phyloP scores from a whole-genome alignment of 2,888 invertebrate species.

The Hesperia comma region DNA sequence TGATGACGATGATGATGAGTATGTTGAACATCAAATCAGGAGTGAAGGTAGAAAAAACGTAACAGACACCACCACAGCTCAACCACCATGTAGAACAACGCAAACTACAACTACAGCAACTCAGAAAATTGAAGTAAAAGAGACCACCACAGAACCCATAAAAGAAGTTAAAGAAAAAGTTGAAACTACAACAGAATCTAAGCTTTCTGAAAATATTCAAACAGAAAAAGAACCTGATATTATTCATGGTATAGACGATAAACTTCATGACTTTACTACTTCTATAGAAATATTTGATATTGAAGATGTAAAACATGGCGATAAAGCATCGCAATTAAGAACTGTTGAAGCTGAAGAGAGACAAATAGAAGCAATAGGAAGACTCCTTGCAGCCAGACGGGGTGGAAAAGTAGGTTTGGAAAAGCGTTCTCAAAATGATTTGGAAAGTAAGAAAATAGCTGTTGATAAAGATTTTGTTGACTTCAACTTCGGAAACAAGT shows the following conservation, averaged over 20 bases:
- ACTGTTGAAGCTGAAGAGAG: constrained; percentile 77
- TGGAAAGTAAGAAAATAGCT: constrained; percentile 69
- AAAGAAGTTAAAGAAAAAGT: constrained; percentile 42
- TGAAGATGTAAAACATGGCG: constrained; percentile 67
- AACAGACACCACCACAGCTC: constrained; percentile 47
- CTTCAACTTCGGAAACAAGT: constrained; percentile 71
- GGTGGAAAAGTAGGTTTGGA: constrained; percentile 70
- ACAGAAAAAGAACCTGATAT: constrained; percentile 56
- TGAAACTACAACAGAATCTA: constrained; percentile 37
- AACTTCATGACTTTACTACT: constrained; percentile 69
- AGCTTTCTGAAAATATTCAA: constrained; percentile 43
- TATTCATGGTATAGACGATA: constrained; percentile 73
- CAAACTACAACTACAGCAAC: constrained; percentile 46
- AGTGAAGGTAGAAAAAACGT: constrained; percentile 65
- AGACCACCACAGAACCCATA: constrained; percentile 42
- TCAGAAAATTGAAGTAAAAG: constrained; percentile 37
- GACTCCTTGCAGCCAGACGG: constrained; percentile 70
- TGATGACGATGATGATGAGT: constrained; percentile 46
- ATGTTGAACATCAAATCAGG: constrained; percentile 45
- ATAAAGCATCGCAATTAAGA: constrained; percentile 67
- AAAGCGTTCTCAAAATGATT: constrained; percentile 71
- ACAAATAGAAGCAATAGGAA: constrained; percentile 79
- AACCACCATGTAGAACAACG: constrained; percentile 30
- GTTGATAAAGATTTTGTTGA: constrained; percentile 68
- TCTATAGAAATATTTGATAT: constrained; percentile 76